Evolutionary conservation across 2,113 vertebrate species (phyloP).

Genomic region (Caranx ignobilis): DNA sequence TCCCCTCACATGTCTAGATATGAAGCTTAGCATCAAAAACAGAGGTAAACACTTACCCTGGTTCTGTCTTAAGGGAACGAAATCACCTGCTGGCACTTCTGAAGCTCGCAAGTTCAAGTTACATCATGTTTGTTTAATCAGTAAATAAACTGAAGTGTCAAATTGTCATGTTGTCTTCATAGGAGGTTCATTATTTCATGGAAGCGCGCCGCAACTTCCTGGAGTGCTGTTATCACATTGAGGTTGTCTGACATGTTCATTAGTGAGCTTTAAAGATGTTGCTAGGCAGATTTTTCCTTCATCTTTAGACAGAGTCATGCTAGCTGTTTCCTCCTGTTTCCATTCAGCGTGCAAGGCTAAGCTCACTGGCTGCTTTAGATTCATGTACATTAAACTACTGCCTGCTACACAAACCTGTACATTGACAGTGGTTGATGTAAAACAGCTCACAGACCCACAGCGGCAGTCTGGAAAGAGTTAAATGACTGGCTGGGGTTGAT

Average conservation of each 20-base stretch:
- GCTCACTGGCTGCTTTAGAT: background rate
- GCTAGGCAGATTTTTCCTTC: background rate
- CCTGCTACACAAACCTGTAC: conserved; percentile 3
- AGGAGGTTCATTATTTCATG: background rate
- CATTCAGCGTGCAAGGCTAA: background rate
- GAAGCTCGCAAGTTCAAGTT: background rate
- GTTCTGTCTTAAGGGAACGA: background rate
- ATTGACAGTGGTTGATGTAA: background rate
- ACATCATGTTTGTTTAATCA: background rate
- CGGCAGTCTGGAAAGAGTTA: conserved; percentile 33
- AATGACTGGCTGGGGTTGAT: conserved; percentile 32
- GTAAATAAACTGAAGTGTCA: background rate
- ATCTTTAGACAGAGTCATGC: background rate
- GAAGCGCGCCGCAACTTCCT: background rate
- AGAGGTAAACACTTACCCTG: background rate
- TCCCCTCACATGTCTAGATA: background rate
- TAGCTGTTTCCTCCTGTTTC: background rate
- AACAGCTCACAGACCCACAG: conserved; percentile 3
- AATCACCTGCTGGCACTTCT: background rate
- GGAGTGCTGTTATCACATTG: background rate
- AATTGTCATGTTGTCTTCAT: background rate
- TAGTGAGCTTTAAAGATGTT: conserved; percentile 1
- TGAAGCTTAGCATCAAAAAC: background rate
- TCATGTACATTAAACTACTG: background rate
- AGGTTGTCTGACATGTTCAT: conserved; percentile 15